phyloP scores from a whole-genome alignment of 2,888 invertebrate species.

The Trissolcus brochymenae region DNA sequence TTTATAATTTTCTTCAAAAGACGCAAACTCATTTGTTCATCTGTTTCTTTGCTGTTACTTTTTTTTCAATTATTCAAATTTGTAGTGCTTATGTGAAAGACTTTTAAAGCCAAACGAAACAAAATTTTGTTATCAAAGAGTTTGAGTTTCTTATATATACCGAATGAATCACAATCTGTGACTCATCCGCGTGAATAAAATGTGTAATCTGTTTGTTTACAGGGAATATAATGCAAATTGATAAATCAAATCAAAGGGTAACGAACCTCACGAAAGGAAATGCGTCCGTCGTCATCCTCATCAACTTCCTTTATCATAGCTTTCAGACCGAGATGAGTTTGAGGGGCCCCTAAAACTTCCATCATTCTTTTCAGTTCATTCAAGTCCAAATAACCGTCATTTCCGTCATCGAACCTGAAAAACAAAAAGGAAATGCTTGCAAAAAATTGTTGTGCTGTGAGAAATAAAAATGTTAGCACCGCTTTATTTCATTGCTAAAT shows the following conservation, averaged over 20 bases:
- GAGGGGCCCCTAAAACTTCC: slow-evolving; percentile 96
- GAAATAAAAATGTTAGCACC: not conserved
- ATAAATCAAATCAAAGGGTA: slow-evolving; percentile 28
- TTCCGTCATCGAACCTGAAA: slow-evolving; percentile 92
- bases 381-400: slow-evolving; percentile 92
- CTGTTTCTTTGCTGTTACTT: too few relatives aligned
- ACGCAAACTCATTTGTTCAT: too few relatives aligned
- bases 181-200: too few relatives aligned
- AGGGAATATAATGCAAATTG: too few relatives aligned
- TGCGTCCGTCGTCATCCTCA: slow-evolving; percentile 89
- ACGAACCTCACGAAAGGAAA: slow-evolving; percentile 91
- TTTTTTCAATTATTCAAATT: too few relatives aligned
- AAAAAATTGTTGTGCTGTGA: too few relatives aligned
- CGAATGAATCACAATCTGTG: not conserved
- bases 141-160: not conserved
- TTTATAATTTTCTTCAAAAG: too few relatives aligned
- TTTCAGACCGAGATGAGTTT: slow-evolving; percentile 95
- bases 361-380: slow-evolving; percentile 96
- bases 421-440: slow-evolving; percentile 22
- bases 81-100: too few relatives aligned
- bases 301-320: slow-evolving; percentile 96
- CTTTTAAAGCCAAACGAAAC: too few relatives aligned
- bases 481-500: not conserved
- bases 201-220: too few relatives aligned
- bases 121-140: too few relatives aligned